These are phyloP conservation scores for Eremobia ochroleuca DNA, from an alignment of 2,888 invertebrate genomes.

Conservation along the genomic window DNA sequence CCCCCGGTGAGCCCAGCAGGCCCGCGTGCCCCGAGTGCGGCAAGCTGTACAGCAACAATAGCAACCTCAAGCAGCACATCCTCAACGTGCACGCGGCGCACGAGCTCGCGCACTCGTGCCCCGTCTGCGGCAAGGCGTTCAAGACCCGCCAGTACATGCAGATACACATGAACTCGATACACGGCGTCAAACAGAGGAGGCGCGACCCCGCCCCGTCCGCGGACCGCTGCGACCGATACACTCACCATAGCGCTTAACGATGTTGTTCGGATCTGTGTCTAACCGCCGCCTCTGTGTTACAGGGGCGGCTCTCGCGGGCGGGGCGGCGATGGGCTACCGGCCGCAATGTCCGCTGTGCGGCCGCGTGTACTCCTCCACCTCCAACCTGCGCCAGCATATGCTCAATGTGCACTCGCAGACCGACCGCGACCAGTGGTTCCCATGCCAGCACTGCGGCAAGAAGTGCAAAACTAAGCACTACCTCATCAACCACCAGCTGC, in stretches of 20 bases:
- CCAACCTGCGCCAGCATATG: conserved; percentile 94
- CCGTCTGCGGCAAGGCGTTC: conserved; percentile 92
- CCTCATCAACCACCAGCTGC: conserved; percentile 94
- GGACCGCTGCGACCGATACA: conserved; percentile 81
- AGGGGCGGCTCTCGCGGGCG: conserved; percentile 92
- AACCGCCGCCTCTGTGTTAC: conserved; percentile 93
- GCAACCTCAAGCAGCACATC: conserved; percentile 93
- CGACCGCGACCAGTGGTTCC: conserved; percentile 93
- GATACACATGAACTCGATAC: conserved; percentile 93
- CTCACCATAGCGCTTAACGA: conserved; percentile 86
- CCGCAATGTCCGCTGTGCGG: conserved; percentile 94
- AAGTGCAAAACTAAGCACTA: conserved; percentile 95
- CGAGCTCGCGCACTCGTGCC: conserved; percentile 91
- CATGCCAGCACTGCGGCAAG: conserved; percentile 94
- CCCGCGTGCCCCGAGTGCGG: conserved; percentile 93
- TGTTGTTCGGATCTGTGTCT: conserved; percentile 79
- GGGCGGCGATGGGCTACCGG: conserved; percentile 90
- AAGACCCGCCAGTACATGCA: conserved; percentile 94
- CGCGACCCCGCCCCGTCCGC: conserved; percentile 85
- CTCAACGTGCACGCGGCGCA: conserved; percentile 93
- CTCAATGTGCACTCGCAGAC: conserved; percentile 94
- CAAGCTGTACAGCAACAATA: conserved; percentile 93
- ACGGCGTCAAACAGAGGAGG: conserved; percentile 92
- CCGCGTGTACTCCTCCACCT: conserved; percentile 93
- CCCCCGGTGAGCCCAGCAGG: conserved; percentile 85